Percentiles rank a stretch among this genome's conserved stretches.
These are phyloP conservation scores for Calypte anna DNA, from an alignment of 2,113 vertebrate species.

Conservation along the genomic window DNA sequence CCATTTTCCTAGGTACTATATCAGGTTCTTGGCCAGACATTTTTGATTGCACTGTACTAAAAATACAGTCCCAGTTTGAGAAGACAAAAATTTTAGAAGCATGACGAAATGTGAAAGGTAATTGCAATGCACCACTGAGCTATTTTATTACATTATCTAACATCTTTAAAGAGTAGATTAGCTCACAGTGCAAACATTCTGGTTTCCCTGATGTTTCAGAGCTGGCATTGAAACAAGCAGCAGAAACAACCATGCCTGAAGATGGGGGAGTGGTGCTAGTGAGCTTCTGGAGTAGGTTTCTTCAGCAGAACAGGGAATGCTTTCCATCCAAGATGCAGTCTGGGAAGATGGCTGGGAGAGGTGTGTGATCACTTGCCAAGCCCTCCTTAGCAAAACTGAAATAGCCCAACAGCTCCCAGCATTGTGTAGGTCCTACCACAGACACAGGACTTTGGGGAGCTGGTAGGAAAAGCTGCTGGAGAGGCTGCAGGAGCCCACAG, in stretches of 20 bases:
- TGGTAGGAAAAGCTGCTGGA: neutral
- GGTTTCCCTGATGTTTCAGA: slow-evolving; percentile 59
- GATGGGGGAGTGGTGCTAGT: neutral
- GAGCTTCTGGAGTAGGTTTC: slow-evolving; percentile 9
- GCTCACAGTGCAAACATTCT: slow-evolving; percentile 67
- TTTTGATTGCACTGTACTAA: slow-evolving; percentile 61
- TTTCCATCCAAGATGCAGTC: neutral
- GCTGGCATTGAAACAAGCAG: neutral
- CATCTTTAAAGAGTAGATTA: slow-evolving; percentile 61
- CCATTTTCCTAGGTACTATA: slow-evolving; percentile 64
- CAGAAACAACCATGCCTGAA: neutral
- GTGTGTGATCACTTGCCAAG: neutral
- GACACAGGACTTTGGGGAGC: neutral
- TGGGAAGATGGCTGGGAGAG: neutral
- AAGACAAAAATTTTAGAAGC: slow-evolving; percentile 55
- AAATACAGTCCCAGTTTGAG: slow-evolving; percentile 49
- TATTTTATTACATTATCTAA: slow-evolving; percentile 60
- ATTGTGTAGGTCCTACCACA: neutral
- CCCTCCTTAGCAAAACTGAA: slow-evolving; percentile 14
- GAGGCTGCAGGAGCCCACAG: neutral
- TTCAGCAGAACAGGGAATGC: accelerated
- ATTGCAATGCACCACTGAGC: slow-evolving; percentile 33
- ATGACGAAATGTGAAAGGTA: slow-evolving; percentile 63
- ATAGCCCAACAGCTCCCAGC: neutral
- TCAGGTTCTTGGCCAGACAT: slow-evolving; percentile 67